phyloP scores from a whole-genome alignment of 2,888 invertebrate genomes.

The Spodoptera picta region DNA sequence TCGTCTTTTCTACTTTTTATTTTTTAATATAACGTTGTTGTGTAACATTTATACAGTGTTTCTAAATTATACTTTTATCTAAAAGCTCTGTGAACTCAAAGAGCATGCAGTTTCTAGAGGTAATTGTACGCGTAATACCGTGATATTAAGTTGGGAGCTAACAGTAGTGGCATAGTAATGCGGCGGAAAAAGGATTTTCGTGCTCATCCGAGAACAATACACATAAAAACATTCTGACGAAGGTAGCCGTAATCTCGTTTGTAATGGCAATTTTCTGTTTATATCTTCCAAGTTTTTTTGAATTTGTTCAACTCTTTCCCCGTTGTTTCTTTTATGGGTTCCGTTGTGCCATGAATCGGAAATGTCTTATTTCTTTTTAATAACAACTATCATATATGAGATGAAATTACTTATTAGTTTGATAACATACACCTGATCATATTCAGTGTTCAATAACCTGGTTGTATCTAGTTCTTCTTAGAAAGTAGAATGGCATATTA shows the following conservation, averaged over 20 bases:
- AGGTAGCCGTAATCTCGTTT: slow-evolving; percentile 46
- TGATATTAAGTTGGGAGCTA: slow-evolving; percentile 23
- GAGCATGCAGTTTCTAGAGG: slow-evolving; percentile 10
- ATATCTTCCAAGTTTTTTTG: slow-evolving; percentile 34
- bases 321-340: slow-evolving; percentile 14
- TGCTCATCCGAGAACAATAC: slow-evolving; percentile 40
- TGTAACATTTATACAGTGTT: too few relatives aligned
- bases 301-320: slow-evolving; percentile 15
- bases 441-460: not conserved
- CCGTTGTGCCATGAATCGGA: not conserved
- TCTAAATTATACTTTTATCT: slow-evolving; percentile 3
- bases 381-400: not conserved
- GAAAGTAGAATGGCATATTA: not conserved
- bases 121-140: slow-evolving; percentile 13
- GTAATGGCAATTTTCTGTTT: slow-evolving; percentile 45
- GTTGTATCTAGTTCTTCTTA: not conserved
- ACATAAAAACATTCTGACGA: slow-evolving; percentile 37
- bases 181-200: slow-evolving; percentile 39
- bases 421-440: too few relatives aligned
- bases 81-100: slow-evolving; percentile 24
- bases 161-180: slow-evolving; percentile 35
- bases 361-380: not conserved
- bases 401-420: too few relatives aligned
- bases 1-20: too few relatives aligned
- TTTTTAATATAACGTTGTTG: too few relatives aligned